Evolutionary conservation across 2,113 vertebrate species (phyloP).

Genomic region (Passer domesticus): DNA sequence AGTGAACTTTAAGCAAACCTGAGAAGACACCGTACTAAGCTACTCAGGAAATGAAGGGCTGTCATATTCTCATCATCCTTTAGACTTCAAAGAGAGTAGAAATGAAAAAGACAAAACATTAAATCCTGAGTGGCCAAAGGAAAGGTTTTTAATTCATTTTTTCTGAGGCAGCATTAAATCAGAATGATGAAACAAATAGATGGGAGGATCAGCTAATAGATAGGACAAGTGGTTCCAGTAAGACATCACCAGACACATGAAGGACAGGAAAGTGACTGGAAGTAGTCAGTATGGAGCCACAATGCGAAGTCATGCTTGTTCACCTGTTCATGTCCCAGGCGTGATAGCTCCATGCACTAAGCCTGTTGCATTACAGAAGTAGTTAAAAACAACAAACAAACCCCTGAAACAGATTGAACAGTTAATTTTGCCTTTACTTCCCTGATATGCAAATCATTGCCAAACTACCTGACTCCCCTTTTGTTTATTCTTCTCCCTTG

Average conservation of each 20-base stretch:
- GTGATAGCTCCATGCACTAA: neutral
- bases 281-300: neutral
- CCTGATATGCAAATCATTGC: neutral
- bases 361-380: neutral
- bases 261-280: neutral
- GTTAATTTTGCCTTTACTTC: neutral
- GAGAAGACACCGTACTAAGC: neutral
- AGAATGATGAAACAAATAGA: neutral
- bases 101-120: neutral
- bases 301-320: neutral
- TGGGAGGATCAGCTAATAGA: neutral
- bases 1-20: neutral
- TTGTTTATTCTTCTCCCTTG: neutral
- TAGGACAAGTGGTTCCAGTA: neutral
- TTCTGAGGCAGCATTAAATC: neutral
- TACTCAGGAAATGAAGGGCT: neutral
- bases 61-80: neutral
- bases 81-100: neutral
- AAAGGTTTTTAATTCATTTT: neutral
- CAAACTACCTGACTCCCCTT: neutral
- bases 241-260: neutral
- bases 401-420: rapidly evolving
- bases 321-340: neutral
- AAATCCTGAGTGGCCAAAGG: neutral
- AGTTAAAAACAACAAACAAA: neutral